Conservation (phyloP, 64 coral and sea anemone species). For the Acropora yongei region DNA sequence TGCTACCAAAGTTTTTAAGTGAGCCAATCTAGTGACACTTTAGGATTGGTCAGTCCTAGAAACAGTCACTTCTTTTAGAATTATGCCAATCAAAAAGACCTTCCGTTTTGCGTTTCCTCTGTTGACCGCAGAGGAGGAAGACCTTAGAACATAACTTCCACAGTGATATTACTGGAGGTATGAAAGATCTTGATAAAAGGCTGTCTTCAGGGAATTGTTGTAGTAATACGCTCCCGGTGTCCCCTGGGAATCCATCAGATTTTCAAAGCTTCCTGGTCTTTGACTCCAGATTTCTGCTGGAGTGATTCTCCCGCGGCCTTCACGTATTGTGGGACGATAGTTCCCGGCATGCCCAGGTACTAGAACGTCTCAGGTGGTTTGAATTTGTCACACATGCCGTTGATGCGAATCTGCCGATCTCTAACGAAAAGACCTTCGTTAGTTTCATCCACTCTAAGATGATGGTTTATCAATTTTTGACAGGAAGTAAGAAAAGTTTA, state of each 20-base stretch:
- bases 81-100: too few species aligned
- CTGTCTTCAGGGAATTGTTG: slow-evolving; percentile 62
- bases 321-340: slow-evolving; percentile 39
- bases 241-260: slow-evolving; percentile 10
- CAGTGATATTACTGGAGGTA: slow-evolving; percentile 27
- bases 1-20: too few species aligned
- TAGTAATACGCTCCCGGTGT: slow-evolving; percentile 71
- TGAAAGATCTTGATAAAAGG: slow-evolving; percentile 72
- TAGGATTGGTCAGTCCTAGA: too few species aligned
- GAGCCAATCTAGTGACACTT: too few species aligned
- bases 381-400: slow-evolving; percentile 68
- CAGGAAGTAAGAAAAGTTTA: neutral
- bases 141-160: slow-evolving; percentile 53
- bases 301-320: slow-evolving; percentile 12
- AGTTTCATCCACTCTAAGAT: neutral
- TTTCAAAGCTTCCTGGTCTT: slow-evolving; percentile 44
- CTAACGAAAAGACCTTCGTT: neutral
- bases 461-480: neutral
- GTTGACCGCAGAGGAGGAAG: neutral
- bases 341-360: slow-evolving; percentile 58
- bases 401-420: slow-evolving; percentile 58
- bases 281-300: slow-evolving; percentile 34
- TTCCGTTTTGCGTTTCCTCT: neutral
- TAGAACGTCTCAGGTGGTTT: slow-evolving; percentile 62
- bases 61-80: too few species aligned